Evolutionary conservation across 2,797 vertebrate genomes (phyloP), one percentile per base, ranked within the genome.

Genomic region (Eulemur rubriventer): DNA sequence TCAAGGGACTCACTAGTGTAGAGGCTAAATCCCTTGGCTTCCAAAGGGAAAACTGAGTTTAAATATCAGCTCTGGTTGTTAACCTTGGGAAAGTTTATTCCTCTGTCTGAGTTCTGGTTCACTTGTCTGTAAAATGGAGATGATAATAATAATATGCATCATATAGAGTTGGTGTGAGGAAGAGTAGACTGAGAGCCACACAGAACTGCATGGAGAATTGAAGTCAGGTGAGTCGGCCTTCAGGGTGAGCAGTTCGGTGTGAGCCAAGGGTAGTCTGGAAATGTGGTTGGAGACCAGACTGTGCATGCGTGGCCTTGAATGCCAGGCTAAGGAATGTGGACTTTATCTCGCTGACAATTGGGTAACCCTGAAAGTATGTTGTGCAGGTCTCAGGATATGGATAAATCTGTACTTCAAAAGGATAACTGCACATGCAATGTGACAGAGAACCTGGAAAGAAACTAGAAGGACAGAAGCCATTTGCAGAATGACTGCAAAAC

Each of bases 291-390:
- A 61, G 46, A 48, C 8, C 52, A 57, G 12, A 43, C 16, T 43
- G 22, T 0, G 0, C 7, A 13, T 2, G 0, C 2, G 13, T 2
- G 22, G 46, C 48, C 55, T 63, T 90, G 38, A 18, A 61, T 26
- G 46, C 24, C 35, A 55, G 46, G 48, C 38, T 84, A 55, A 72
- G 10, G 46, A 82, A 46, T 18, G 20, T 22, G 0, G 14, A 76
- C 6, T 46, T 67, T 43, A 79, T 65, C 30, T 50, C 50, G n/a
- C 4, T 80, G 22, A 13, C 4, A 22, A 6, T 28, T 12, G 2
- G 3, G 6, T 70, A 22, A 24, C 46, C 12, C 8, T 18, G 61
- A 79, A 75, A 35, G 33, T 17, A 30, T 35, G 82, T 22, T 35
- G 46, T 41, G 55, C 72, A 38, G 6, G 10, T 35, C 6, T 35